Base-by-base conservation (phyloP, 2,888 invertebrate species). In the Pyrocoelia pectoralis region DNA sequence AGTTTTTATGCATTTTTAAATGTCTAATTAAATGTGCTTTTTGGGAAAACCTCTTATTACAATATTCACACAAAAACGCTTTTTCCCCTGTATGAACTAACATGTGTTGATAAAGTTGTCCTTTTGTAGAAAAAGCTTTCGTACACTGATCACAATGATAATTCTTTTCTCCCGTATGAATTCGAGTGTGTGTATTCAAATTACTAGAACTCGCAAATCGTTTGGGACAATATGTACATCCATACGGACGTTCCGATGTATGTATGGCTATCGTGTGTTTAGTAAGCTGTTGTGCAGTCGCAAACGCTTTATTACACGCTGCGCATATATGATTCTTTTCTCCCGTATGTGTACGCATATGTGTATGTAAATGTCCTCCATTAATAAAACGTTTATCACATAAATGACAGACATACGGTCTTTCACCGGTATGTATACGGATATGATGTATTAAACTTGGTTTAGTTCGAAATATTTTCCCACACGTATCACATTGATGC, bases 131-230 rank as follows among this genome's bases (percentile, higher is more conserved):
- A 68, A 82, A 82, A 9, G 79, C 79, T 68, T 81, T 82, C 1
- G 77, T 78, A 62, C 82, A 82, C 61, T 80, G 76, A 67, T 81
- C 80, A 66, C 82, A 82, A 55, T 78, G 78, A 65, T 78, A 82
- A 63, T 82, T 81, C 67, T 82, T 82, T 65, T 81, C 81, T 0
- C 82, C 82, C 0, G 81, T 82, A 61, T 82, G 82, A 33, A 81
- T 81, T 70, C 79, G 77, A 14, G 77, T 74, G 65, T 82, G 82
- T 13, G 81, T 80, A 68, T 77, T 79, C 24, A 82, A 69, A 69
- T 82, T 82, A 64, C 81, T 81, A 1, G 81, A 80, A 70, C 79
- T 81, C 8, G 81, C 81, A 70, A 81, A 82, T 56, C 79, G 68
- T 69, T 80, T 80, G n/a, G 77, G 70, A 65, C 82, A 82, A 68